Evolutionary conservation across 2,797 vertebrate genomes (phyloP).

Genomic region (Aselliscus stoliczkanus): DNA sequence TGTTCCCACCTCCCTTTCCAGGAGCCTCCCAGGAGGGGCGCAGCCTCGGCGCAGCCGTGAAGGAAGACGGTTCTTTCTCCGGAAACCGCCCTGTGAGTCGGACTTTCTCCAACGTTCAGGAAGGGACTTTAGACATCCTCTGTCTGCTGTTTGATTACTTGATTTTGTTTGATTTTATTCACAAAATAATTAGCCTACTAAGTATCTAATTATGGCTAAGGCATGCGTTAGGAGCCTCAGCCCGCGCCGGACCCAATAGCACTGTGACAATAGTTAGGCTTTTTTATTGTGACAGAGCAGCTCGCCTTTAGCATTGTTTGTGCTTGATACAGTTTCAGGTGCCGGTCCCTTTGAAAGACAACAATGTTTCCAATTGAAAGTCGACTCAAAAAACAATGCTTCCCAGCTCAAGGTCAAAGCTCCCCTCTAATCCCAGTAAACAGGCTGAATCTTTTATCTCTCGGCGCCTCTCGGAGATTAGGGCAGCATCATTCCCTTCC

Average conservation of each 20-base stretch:
- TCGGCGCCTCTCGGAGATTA: background rate
- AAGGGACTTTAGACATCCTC: background rate
- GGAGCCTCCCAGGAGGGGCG: accelerated
- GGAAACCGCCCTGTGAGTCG: background rate
- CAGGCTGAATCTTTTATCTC: constrained; percentile 49
- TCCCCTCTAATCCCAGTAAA: constrained; percentile 51
- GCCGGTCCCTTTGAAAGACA: constrained; percentile 33
- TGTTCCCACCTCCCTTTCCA: accelerated
- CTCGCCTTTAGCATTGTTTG: background rate
- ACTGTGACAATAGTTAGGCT: background rate
- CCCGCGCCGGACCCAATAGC: background rate
- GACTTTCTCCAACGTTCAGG: constrained; percentile 21
- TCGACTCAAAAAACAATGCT: constrained; percentile 37
- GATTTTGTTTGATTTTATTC: constrained; percentile 73
- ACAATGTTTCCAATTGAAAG: constrained; percentile 31
- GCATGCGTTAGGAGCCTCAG: background rate
- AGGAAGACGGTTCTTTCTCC: background rate
- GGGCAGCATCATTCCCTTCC: background rate
- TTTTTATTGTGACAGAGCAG: background rate
- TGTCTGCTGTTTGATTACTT: constrained; percentile 62
- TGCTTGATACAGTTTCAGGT: background rate
- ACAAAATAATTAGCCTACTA: constrained; percentile 70
- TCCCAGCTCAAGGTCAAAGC: background rate
- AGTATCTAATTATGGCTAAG: constrained; percentile 54
- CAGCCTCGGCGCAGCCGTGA: accelerated